Conservation (phyloP, 2,113 vertebrate species). For the Capra hircus region DNA sequence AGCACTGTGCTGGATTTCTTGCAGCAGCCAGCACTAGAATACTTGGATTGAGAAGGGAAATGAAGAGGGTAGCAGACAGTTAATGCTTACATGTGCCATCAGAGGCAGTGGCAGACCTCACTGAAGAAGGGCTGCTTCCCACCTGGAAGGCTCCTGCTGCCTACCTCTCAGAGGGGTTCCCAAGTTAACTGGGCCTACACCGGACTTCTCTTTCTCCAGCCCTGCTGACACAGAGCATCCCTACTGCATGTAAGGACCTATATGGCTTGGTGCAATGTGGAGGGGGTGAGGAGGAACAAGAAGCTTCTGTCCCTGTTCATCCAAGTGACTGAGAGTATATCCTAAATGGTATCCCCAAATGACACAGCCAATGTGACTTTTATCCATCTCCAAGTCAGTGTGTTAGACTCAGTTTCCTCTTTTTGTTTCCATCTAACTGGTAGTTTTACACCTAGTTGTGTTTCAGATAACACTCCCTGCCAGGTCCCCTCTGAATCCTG, state of each 20-base stretch:
- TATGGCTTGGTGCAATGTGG: not conserved
- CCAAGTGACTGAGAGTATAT: not conserved
- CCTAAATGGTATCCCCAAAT: not conserved
- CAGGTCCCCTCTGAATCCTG: not conserved
- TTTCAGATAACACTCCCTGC: not conserved
- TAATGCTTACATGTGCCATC: no score
- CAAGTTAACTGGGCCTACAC: fast-evolving
- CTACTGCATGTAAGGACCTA: not conserved
- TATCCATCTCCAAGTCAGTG: not conserved
- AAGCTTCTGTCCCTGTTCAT: not conserved
- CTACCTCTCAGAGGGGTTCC: not conserved
- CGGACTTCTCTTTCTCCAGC: not conserved
- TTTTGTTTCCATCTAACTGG: not conserved
- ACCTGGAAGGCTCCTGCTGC: not conserved
- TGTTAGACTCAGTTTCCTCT: not conserved
- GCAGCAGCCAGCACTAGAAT: not conserved
- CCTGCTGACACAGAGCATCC: not conserved
- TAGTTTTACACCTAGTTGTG: not conserved
- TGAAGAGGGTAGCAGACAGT: not conserved
- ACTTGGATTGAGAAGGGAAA: not conserved
- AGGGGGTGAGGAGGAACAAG: not conserved
- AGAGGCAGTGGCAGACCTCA: not conserved
- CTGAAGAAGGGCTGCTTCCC: not conserved
- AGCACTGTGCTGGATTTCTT: not conserved
- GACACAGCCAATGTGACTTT: not conserved